Conservation (phyloP, 2,113 vertebrate genomes). For the Microcebus griseorufus region DNA sequence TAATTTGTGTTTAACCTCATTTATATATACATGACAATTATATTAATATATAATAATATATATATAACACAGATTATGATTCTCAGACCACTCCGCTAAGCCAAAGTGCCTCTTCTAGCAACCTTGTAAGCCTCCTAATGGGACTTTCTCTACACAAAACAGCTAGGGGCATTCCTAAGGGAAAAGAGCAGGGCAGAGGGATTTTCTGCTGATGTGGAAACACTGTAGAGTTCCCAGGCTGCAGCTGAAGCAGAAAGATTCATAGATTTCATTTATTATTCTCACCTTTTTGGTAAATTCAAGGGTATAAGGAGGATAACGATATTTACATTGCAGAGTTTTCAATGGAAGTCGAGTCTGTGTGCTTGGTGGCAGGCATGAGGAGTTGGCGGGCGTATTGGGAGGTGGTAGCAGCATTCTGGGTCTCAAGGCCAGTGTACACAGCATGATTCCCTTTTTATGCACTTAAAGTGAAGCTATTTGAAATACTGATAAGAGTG, state of each 20-base stretch:
- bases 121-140: not conserved
- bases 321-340: not conserved
- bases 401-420: not conserved
- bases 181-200: fast-evolving
- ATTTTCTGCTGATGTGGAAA: not conserved
- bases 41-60: no score
- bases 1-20: not conserved
- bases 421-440: fast-evolving
- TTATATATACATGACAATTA: not conserved
- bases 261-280: not conserved
- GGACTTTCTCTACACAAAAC: not conserved
- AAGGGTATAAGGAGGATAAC: not conserved
- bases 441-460: not conserved
- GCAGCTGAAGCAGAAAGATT: not conserved
- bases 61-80: not conserved
- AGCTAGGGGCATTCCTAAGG: not conserved
- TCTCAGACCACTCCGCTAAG: not conserved
- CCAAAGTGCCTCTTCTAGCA: not conserved
- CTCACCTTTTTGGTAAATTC: no score
- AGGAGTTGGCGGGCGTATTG: not conserved
- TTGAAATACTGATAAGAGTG: not conserved
- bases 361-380: not conserved
- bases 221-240: no score
- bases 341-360: not conserved
- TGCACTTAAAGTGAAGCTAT: not conserved